A percentile compares a stretch with the other conserved stretches of the same genome.
Evolutionary conservation across 2,888 invertebrate species (phyloP).

Genomic region (Plusia festucae): DNA sequence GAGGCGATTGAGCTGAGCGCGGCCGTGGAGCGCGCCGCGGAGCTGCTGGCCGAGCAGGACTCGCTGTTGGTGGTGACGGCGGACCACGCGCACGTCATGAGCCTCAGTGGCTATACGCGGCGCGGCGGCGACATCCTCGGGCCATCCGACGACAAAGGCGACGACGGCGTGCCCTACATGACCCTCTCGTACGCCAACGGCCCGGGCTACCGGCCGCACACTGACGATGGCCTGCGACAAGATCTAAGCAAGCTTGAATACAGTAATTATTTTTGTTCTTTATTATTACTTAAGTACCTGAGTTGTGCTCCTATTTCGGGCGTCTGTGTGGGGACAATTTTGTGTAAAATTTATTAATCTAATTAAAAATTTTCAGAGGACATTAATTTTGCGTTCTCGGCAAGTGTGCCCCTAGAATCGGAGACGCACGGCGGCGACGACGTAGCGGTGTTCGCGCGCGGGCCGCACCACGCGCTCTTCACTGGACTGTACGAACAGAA

Average conservation of each 20-base stretch:
- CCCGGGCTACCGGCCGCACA: slow-evolving; percentile 84
- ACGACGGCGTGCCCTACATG: slow-evolving; percentile 88
- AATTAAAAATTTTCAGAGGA: slow-evolving; percentile 52
- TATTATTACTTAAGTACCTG: neutral
- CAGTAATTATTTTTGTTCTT: slow-evolving; percentile 60
- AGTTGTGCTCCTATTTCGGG: neutral
- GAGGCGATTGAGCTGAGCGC: slow-evolving; percentile 91
- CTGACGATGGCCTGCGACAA: slow-evolving; percentile 73
- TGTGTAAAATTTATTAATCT: neutral
- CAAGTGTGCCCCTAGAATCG: slow-evolving; percentile 87
- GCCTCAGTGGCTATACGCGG: slow-evolving; percentile 91
- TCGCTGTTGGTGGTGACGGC: slow-evolving; percentile 94
- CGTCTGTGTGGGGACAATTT: neutral
- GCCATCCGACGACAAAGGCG: slow-evolving; percentile 76
- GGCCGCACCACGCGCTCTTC: slow-evolving; percentile 93
- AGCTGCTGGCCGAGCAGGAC: slow-evolving; percentile 86
- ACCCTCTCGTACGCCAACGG: slow-evolving; percentile 91
- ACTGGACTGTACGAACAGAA: slow-evolving; percentile 94
- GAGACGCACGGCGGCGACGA: slow-evolving; percentile 95
- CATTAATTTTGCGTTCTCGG: slow-evolving; percentile 65
- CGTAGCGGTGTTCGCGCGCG: slow-evolving; percentile 92
- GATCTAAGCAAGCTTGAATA: slow-evolving; percentile 79
- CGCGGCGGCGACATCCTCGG: slow-evolving; percentile 84
- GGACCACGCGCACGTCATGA: slow-evolving; percentile 94
- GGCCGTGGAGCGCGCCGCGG: slow-evolving; percentile 87